Base-by-base conservation (phyloP, 2,888 invertebrate species). In the Bombylius major region DNA sequence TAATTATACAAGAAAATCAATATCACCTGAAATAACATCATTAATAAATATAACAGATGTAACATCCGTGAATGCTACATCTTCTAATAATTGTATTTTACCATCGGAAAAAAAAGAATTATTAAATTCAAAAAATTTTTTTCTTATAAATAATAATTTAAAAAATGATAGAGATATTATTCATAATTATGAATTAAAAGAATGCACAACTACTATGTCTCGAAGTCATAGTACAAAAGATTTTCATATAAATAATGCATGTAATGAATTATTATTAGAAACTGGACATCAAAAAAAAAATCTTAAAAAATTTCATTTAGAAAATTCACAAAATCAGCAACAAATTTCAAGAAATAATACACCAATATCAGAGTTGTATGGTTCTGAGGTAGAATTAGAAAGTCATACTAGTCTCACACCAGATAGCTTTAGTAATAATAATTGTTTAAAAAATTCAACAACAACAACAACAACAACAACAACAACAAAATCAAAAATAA, bases 401-500 rank as follows among this genome's bases (percentile, higher is more conserved):
- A 59, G 57, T 55, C 51, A 55, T 57, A 56, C 55, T n/a, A 60
- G 59, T 54, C 39, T 55, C 47, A 57, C 59, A 47, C 56, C 61
- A 51, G 44, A 50, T 13, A 59, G 60, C 56, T 58, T 59, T 57
- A 57, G 49, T 56, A 51, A 47, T 51, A 47, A 50, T 47, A 49
- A 36, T 48, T n/a, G 49, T 54, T 39, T 7, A 13, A 49, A 44
- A 48, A 44, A 5, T 13, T 8, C n/a, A 47, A 31, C 32, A 47
- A 46, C 39, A 47, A 46, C 39, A 55, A 50, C 44, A 53, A 7
- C 39, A 53, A 53, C 45, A 50, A 47, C n/a, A 47, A 31, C 32
- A 47, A 46, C 39, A 47, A 46, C 39, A 55, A 50, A 36, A 34
- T 45, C 44, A 53, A 7, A 32, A 53, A 53, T 36, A 50, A 47